Conservation (phyloP, 2,113 vertebrate genomes). For the Cettia cetti region DNA sequence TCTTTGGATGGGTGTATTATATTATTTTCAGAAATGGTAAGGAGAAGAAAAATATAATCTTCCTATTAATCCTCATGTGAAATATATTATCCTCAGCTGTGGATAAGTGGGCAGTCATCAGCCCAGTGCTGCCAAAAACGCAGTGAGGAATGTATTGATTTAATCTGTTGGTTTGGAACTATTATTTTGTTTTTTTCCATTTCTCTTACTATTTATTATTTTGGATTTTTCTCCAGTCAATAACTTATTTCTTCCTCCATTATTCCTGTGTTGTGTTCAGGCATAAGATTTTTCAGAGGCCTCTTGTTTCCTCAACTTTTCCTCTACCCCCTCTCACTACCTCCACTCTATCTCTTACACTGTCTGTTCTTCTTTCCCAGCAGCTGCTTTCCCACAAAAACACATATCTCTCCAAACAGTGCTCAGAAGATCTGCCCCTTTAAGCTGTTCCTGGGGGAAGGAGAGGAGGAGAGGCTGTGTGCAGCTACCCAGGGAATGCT, state of each 20-base stretch:
- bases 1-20: background rate
- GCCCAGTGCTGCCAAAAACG: background rate
- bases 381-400: background rate
- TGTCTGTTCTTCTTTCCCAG: background rate
- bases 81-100: background rate
- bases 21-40: background rate
- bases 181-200: background rate
- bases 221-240: background rate
- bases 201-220: background rate
- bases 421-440: background rate
- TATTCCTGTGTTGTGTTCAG: background rate
- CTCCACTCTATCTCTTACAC: too few relatives aligned
- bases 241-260: background rate
- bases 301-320: background rate
- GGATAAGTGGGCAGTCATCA: background rate
- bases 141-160: background rate
- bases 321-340: too few relatives aligned
- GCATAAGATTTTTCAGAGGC: background rate
- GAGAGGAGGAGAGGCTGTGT: background rate
- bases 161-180: background rate
- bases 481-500: background rate
- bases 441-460: background rate
- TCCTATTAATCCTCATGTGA: background rate
- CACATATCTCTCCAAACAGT: background rate
- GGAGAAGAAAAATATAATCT: background rate